Percentiles rank a stretch among this genome's conserved stretches.
phyloP scores from a whole-genome alignment of 2,888 invertebrate species.

The Sphecodes monilicornis region DNA sequence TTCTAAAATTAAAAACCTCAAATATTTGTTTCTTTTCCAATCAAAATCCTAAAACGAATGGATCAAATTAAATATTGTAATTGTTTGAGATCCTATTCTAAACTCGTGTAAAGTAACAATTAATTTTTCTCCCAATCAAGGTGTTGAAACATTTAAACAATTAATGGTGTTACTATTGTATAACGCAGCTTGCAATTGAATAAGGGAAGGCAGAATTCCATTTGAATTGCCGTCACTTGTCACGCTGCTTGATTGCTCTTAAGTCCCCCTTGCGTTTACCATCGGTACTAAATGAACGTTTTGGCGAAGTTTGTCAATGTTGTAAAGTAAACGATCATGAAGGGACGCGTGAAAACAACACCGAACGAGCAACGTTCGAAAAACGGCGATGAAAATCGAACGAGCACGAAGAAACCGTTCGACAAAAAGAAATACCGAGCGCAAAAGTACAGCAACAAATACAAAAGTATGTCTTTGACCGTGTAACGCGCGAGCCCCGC shows the following conservation, averaged over 20 bases:
- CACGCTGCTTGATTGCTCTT: slow-evolving; percentile 50
- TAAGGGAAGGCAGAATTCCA: slow-evolving; percentile 31
- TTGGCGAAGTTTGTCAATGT: not conserved
- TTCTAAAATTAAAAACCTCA: too few relatives aligned
- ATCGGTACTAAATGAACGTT: slow-evolving; percentile 41
- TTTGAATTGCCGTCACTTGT: slow-evolving; percentile 55
- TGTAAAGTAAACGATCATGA: slow-evolving; percentile 53
- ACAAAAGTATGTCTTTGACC: slow-evolving; percentile 84
- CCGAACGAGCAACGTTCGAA: not conserved
- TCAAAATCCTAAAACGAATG: not conserved
- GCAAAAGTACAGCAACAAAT: slow-evolving; percentile 90
- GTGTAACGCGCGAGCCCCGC: not conserved
- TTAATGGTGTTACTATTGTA: not conserved
- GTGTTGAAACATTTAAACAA: not conserved
- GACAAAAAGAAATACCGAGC: slow-evolving; percentile 89
- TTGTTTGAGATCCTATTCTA: not conserved
- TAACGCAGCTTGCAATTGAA: slow-evolving; percentile 13
- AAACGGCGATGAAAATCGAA: not conserved
- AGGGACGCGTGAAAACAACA: not conserved
- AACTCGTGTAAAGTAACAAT: not conserved
- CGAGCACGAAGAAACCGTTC: slow-evolving; percentile 86
- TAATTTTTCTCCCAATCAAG: not conserved
- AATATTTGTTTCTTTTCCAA: not conserved
- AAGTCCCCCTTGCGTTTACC: slow-evolving; percentile 51
- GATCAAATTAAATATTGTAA: not conserved